Percentiles rank a stretch among this genome's conserved stretches.
phyloP scores from a whole-genome alignment of 2,888 invertebrate species.

The Catocala nupta region DNA sequence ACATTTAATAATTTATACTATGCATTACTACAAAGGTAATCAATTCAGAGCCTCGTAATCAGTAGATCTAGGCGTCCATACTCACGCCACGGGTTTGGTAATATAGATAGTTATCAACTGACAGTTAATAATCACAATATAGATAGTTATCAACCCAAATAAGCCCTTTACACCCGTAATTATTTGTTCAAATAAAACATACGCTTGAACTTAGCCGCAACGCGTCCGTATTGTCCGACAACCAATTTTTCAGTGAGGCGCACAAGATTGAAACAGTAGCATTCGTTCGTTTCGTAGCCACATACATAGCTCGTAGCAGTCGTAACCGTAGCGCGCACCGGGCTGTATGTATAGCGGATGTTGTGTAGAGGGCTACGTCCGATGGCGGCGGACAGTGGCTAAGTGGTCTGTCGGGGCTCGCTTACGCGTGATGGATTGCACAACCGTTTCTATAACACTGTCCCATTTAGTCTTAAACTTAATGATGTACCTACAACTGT shows the following conservation, averaged over 20 bases:
- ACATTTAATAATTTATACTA: too few species aligned
- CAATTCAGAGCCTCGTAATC: too few species aligned
- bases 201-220: too few species aligned
- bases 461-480: slow-evolving; percentile 67
- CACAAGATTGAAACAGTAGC: slow-evolving; percentile 53
- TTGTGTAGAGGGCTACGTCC: slow-evolving; percentile 64
- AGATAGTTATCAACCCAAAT: too few species aligned
- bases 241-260: slow-evolving; percentile 17
- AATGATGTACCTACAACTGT: slow-evolving; percentile 59
- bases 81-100: too few species aligned
- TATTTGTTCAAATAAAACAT: too few species aligned
- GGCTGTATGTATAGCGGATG: slow-evolving; percentile 56
- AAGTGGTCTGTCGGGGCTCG: slow-evolving; percentile 79
- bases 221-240: neutral
- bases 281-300: slow-evolving; percentile 58
- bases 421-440: slow-evolving; percentile 78
- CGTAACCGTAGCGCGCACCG: slow-evolving; percentile 18
- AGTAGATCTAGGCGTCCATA: too few species aligned
- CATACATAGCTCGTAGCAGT: slow-evolving; percentile 39
- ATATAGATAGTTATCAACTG: too few species aligned
- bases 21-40: too few species aligned
- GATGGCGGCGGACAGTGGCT: slow-evolving; percentile 73
- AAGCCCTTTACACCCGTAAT: too few species aligned
- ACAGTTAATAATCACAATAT: too few species aligned
- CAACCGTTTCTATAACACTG: slow-evolving; percentile 65